phyloP scores from a whole-genome alignment of 1,140 invertebrate genomes.

The Tetragonula clypearis region DNA sequence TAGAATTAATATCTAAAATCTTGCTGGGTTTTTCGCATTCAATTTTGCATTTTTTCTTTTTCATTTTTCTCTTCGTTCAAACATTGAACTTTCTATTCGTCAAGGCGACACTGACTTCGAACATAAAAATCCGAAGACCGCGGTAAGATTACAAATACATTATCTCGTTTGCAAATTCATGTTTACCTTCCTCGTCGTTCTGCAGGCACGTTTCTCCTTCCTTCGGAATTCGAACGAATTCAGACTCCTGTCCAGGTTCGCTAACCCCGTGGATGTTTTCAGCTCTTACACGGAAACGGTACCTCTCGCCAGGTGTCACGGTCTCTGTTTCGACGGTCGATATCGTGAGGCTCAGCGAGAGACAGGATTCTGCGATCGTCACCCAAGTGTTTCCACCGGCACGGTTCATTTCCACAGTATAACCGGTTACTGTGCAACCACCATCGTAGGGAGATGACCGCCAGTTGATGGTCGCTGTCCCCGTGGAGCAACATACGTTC shows the following conservation, averaged over 20 bases:
- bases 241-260: slow-evolving; percentile 85
- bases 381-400: slow-evolving; percentile 83
- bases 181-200: slow-evolving; percentile 67
- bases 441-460: slow-evolving; percentile 92
- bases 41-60: too few species aligned
- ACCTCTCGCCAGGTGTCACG: slow-evolving; percentile 83
- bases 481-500: slow-evolving; percentile 77
- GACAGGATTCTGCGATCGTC: slow-evolving; percentile 84
- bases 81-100: background rate
- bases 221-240: slow-evolving; percentile 78
- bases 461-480: slow-evolving; percentile 87
- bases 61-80: background rate
- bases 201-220: slow-evolving; percentile 67
- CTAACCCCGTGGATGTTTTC: slow-evolving; percentile 91
- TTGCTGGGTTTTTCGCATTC: background rate
- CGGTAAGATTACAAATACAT: background rate
- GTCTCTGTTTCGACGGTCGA: slow-evolving; percentile 64
- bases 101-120: background rate
- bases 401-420: slow-evolving; percentile 88
- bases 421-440: slow-evolving; percentile 92
- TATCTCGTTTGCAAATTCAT: background rate
- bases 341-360: slow-evolving; percentile 85
- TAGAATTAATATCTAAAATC: background rate
- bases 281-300: slow-evolving; percentile 89
- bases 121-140: background rate